A percentile compares a stretch with the other conserved stretches of the same genome.
Conservation (phyloP, 2,797 vertebrate species). For the Sebastes iracundus region DNA sequence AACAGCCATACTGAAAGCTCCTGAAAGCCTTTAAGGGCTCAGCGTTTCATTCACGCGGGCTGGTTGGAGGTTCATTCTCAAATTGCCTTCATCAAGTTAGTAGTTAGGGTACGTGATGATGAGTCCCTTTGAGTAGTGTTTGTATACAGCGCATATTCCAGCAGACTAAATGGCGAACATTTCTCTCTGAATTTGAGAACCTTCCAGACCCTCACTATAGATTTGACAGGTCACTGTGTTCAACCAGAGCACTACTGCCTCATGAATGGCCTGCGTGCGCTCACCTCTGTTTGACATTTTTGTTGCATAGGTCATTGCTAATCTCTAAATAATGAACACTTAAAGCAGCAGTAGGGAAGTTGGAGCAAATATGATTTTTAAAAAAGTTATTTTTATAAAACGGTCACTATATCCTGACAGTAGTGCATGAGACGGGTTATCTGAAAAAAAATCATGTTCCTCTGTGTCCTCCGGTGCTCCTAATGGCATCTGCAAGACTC, state of each 20-base stretch:
- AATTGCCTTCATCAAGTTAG: not conserved
- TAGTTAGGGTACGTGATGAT: not conserved
- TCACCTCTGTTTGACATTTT: not conserved
- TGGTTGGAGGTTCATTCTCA: conserved; percentile 21
- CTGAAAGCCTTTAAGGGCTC: conserved; percentile 62
- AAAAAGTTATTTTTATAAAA: too few relatives aligned
- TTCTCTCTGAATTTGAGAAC: conserved; percentile 21
- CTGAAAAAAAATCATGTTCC: too few relatives aligned
- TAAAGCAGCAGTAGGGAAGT: not conserved
- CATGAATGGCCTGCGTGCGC: not conserved
- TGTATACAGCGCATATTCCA: not conserved
- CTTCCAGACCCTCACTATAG: conserved; percentile 29
- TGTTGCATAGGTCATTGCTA: not conserved
- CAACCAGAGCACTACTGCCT: not conserved
- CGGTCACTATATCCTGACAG: too few relatives aligned
- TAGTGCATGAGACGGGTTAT: too few relatives aligned
- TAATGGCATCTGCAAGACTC: too few relatives aligned
- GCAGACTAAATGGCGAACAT: not conserved
- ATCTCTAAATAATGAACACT: not conserved
- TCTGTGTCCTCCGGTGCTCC: too few relatives aligned
- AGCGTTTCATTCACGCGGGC: conserved; percentile 50
- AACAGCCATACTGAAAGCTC: conserved; percentile 56
- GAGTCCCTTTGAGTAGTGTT: not conserved
- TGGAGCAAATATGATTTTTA: too few relatives aligned
- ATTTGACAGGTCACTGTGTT: not conserved